Evolutionary conservation across 2,113 vertebrate species (phyloP).

Genomic region (Gila orcuttii): DNA sequence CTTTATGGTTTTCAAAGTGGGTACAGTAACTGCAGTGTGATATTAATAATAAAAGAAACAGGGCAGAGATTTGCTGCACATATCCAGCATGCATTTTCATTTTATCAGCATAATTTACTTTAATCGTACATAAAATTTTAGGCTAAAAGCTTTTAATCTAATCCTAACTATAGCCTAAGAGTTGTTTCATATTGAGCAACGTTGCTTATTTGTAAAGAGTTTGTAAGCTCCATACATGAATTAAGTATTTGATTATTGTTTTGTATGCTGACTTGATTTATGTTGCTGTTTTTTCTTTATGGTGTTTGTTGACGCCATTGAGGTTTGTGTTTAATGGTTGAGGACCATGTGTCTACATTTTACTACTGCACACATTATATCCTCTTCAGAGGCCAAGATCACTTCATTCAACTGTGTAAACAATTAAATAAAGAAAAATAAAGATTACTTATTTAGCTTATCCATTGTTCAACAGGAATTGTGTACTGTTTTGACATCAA

Average conservation of each 20-base stretch:
- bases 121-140: no score
- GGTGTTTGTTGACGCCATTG: not conserved
- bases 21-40: not conserved
- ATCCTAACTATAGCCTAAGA: not conserved
- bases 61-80: not conserved
- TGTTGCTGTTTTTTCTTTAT: conserved; percentile 2
- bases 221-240: conserved; percentile 1
- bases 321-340: not conserved
- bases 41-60: conserved; percentile 9
- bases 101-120: not conserved
- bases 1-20: not conserved
- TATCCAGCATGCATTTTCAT: not conserved
- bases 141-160: no score
- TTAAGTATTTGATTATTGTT: not conserved
- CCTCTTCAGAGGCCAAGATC: not conserved
- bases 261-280: not conserved
- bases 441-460: not conserved
- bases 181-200: not conserved
- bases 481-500: not conserved
- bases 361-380: not conserved
- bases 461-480: not conserved
- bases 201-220: not conserved
- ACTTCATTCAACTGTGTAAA: not conserved
- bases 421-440: not conserved
- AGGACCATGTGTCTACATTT: not conserved